A percentile compares a stretch with the other conserved stretches of the same genome.
Evolutionary conservation across 1,140 invertebrate species (phyloP).

Genomic region (Diorhabda sublineata): DNA sequence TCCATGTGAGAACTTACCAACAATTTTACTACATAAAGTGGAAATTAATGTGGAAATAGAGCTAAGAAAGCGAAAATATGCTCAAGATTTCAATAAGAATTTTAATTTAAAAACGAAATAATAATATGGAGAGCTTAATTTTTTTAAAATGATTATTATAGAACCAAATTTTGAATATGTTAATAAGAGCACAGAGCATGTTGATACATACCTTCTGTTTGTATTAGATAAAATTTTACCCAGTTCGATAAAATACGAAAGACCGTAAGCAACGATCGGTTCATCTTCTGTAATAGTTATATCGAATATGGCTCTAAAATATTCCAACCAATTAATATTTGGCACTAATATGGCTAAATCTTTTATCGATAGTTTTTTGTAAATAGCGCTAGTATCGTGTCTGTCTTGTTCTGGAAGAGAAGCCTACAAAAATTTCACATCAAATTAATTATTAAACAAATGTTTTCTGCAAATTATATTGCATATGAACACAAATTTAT

Average conservation of each 20-base stretch:
- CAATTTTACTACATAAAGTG: too few species aligned
- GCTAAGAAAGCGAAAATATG: too few species aligned
- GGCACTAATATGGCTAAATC: constrained; percentile 65
- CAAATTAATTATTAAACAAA: background rate
- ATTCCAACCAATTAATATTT: constrained; percentile 73
- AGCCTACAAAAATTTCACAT: constrained; percentile 49
- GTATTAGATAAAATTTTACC: constrained; percentile 65
- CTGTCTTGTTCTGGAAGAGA: constrained; percentile 75
- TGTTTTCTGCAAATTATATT: background rate
- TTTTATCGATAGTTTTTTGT: constrained; percentile 63
- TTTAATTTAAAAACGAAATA: too few species aligned
- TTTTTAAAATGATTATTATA: too few species aligned
- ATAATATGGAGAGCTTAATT: too few species aligned
- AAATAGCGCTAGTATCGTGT: constrained; percentile 76
- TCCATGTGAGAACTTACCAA: too few species aligned
- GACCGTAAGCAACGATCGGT: constrained; percentile 73
- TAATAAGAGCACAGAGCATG: too few species aligned
- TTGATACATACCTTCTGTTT: constrained; percentile 56
- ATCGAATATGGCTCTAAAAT: constrained; percentile 66
- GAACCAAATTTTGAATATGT: too few species aligned
- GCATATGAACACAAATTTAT: too few species aligned
- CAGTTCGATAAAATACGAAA: constrained; percentile 75
- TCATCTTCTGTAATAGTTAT: constrained; percentile 63
- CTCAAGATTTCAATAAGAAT: too few species aligned
- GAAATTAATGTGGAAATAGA: too few species aligned